Evolutionary conservation across 2,797 vertebrate species (phyloP).

Genomic region (Epinephelus malabaricus): DNA sequence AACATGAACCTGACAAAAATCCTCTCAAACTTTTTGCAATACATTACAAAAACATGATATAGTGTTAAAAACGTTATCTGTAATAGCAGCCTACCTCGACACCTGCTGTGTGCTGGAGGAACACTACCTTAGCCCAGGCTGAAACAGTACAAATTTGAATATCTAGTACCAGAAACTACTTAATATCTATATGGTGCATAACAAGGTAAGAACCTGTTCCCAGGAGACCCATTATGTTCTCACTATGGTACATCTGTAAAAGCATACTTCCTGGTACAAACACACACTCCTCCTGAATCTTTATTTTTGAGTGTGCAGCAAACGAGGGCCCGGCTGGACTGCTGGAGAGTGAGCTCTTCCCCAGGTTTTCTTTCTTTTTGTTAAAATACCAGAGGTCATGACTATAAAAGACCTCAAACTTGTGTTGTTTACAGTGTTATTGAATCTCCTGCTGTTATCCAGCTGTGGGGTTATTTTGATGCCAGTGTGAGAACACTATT

Average conservation of each 20-base stretch:
- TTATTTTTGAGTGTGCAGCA: constrained; percentile 24
- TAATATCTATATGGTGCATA: background rate
- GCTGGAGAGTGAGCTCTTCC: background rate
- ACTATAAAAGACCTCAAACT: constrained; percentile 36
- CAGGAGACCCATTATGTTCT: background rate
- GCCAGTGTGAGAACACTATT: constrained; percentile 34
- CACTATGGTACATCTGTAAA: background rate
- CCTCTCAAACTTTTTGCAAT: background rate
- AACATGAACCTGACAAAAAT: background rate
- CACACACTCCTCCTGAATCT: constrained; percentile 13
- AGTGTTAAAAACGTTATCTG: background rate
- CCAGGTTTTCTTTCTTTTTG: constrained; percentile 13
- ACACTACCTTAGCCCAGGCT: background rate
- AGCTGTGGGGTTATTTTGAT: constrained; percentile 59
- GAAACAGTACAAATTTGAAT: background rate
- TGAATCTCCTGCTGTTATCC: constrained; percentile 49
- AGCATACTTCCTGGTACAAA: background rate
- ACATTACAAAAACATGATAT: background rate
- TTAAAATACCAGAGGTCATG: constrained; percentile 48
- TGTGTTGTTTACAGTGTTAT: constrained; percentile 44
- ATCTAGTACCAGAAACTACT: background rate
- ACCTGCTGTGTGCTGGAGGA: background rate
- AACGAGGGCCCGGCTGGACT: background rate
- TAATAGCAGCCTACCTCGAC: background rate
- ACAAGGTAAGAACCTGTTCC: background rate